These are phyloP conservation scores for Acleris laterana DNA, from an alignment of 2,888 invertebrate species.

Conservation along the genomic window DNA sequence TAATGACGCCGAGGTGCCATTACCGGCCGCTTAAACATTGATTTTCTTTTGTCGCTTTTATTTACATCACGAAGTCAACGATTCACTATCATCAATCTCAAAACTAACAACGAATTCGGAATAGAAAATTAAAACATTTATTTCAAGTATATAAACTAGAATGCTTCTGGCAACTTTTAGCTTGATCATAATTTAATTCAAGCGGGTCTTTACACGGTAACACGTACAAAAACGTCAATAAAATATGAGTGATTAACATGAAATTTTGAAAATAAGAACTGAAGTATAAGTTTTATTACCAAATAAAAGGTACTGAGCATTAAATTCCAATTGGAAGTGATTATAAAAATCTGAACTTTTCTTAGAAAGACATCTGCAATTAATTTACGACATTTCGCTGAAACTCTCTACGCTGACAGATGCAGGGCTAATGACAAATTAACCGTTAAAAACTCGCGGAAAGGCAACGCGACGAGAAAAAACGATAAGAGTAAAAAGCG, in stretches of 20 bases:
- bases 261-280: no score
- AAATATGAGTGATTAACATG: no score
- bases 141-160: no score
- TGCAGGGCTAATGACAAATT: slow-evolving; percentile 77
- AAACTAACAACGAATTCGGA: neutral
- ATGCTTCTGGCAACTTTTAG: no score
- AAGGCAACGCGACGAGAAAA: slow-evolving; percentile 62
- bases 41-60: slow-evolving; percentile 48
- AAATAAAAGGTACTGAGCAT: neutral
- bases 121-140: no score
- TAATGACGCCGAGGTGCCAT: slow-evolving; percentile 63
- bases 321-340: neutral
- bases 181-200: no score
- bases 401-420: slow-evolving; percentile 65
- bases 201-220: no score
- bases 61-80: slow-evolving; percentile 45
- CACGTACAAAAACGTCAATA: no score
- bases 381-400: slow-evolving; percentile 42
- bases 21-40: slow-evolving; percentile 57
- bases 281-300: no score
- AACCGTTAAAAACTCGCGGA: slow-evolving; percentile 71
- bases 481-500: slow-evolving; percentile 59
- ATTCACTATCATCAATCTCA: slow-evolving; percentile 33
- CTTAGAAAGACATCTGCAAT: slow-evolving; percentile 22
- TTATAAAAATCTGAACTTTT: slow-evolving; percentile 10